Evolutionary conservation across 2,888 invertebrate species (phyloP).

Genomic region (Mantis religiosa): DNA sequence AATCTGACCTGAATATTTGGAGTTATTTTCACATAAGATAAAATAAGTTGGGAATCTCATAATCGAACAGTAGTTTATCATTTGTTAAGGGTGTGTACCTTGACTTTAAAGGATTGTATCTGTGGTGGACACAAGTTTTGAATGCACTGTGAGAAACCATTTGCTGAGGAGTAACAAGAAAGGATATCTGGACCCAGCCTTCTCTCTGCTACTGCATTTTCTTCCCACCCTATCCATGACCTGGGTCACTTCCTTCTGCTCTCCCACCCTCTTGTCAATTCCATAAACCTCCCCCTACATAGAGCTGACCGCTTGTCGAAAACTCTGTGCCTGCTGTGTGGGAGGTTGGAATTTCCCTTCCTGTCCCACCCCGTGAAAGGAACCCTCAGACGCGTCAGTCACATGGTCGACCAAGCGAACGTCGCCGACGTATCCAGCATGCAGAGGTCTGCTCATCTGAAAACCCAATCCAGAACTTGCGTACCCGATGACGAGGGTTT

Average conservation of each 20-base stretch:
- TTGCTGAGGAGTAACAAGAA: background rate
- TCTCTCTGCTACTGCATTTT: background rate
- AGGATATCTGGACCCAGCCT: background rate
- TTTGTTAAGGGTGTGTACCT: too few relatives aligned
- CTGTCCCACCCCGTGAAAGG: background rate
- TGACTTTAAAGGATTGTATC: too few relatives aligned
- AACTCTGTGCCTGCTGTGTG: background rate
- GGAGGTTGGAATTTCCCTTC: background rate
- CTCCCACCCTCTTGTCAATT: background rate
- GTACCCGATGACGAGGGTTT: background rate
- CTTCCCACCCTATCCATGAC: background rate
- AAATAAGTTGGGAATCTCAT: too few relatives aligned
- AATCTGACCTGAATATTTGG: too few relatives aligned
- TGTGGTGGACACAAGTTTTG: too few relatives aligned
- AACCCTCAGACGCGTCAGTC: background rate
- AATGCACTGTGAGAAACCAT: too few relatives aligned
- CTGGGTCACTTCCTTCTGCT: background rate
- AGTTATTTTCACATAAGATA: too few relatives aligned
- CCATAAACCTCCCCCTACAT: background rate
- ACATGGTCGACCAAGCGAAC: background rate
- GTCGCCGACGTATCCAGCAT: background rate
- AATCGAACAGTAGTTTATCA: too few relatives aligned
- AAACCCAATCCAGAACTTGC: slow-evolving; percentile 3
- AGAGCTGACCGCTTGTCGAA: background rate
- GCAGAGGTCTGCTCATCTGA: slow-evolving; percentile 5